Percentiles rank a stretch among this genome's conserved stretches.
Evolutionary conservation across 2,797 vertebrate species (phyloP).

Genomic region (Gambelia wislizenii): DNA sequence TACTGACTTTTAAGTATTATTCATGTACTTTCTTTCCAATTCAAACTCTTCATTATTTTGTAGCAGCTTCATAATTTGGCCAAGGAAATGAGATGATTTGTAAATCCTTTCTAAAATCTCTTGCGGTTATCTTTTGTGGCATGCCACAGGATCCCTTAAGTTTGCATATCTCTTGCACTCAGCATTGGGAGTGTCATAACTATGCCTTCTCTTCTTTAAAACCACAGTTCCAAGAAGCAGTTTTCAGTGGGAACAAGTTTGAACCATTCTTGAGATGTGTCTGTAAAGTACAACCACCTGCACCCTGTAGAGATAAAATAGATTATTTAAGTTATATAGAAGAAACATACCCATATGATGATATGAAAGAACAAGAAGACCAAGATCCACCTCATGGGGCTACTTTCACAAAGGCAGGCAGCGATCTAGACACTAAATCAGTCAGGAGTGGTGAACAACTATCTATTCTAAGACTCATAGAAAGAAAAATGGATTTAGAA

Average conservation of each 20-base stretch:
- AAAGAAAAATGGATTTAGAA: constrained; percentile 35
- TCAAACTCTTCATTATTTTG: not conserved
- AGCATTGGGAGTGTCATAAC: not conserved
- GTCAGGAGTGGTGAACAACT: not conserved
- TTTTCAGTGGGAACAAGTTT: constrained; percentile 41
- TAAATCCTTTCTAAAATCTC: not conserved
- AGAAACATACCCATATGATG: constrained; percentile 25
- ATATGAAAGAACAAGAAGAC: constrained; percentile 68
- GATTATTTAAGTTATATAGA: constrained; percentile 29
- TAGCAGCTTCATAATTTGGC: not conserved
- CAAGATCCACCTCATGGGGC: constrained; percentile 70
- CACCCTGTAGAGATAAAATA: constrained; percentile 25
- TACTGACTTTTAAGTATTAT: not conserved
- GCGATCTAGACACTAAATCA: constrained; percentile 1
- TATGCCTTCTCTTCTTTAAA: not conserved
- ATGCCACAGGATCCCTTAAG: not conserved
- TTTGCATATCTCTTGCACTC: not conserved
- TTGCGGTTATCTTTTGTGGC: not conserved
- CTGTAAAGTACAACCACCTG: constrained; percentile 45
- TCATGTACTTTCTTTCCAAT: not conserved
- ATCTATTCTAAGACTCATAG: constrained; percentile 42
- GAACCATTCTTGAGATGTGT: constrained; percentile 64
- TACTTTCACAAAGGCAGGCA: not conserved
- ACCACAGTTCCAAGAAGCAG: constrained; percentile 61
- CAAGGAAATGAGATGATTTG: not conserved